These are phyloP conservation scores for Drosophila repletoides DNA, from an alignment of 1,140 invertebrate genomes.

Conservation along the genomic window DNA sequence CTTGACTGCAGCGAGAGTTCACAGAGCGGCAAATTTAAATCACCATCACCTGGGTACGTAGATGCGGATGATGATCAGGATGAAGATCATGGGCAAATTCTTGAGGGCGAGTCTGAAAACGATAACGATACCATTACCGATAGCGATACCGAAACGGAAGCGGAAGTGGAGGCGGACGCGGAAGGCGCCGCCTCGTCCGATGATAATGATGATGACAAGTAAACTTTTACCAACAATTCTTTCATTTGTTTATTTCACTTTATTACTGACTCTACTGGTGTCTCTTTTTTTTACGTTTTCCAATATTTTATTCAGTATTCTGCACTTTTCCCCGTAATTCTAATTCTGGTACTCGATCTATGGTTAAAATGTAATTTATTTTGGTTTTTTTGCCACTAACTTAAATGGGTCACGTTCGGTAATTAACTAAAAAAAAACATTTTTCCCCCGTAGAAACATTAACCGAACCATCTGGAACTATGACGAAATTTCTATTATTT, in stretches of 20 bases:
- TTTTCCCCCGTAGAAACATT: slow-evolving; percentile 10
- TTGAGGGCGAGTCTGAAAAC: slow-evolving; percentile 2
- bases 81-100: slow-evolving; percentile 7
- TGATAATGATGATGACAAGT: slow-evolving; percentile 60
- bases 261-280: slow-evolving; percentile 1
- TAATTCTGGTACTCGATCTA: background rate
- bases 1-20: slow-evolving; percentile 63
- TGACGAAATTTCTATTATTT: background rate
- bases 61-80: slow-evolving; percentile 12
- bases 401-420: background rate
- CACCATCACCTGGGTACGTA: slow-evolving; percentile 80
- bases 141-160: background rate
- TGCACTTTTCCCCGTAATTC: background rate
- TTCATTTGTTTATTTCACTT: slow-evolving; percentile 12
- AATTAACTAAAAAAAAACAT: too few relatives aligned
- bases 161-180: slow-evolving; percentile 2
- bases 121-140: background rate
- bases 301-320: background rate
- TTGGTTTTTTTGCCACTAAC: slow-evolving; percentile 1
- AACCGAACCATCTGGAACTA: slow-evolving; percentile 1
- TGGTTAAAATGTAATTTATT: background rate
- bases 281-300: slow-evolving; percentile 7
- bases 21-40: slow-evolving; percentile 72
- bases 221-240: slow-evolving; percentile 48
- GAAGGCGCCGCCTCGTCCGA: slow-evolving; percentile 23